These are phyloP conservation scores for Limnephilus lunatus DNA, from an alignment of 2,888 invertebrate genomes.

Conservation along the genomic window DNA sequence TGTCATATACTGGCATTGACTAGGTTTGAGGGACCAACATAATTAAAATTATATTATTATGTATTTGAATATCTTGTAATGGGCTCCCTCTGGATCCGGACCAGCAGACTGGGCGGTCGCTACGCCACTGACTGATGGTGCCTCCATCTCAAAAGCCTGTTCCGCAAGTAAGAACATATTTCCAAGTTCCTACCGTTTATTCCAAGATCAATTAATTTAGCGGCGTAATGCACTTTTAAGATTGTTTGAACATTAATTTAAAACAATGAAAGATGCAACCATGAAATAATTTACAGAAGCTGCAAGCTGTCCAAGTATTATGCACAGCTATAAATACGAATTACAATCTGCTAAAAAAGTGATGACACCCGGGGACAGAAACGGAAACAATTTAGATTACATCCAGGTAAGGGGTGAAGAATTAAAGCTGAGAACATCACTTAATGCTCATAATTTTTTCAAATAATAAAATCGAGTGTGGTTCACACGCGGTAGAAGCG, in stretches of 20 bases:
- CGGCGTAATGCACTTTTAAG: not conserved
- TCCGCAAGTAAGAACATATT: not conserved
- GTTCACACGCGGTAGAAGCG: too few relatives aligned
- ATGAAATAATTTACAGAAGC: constrained; percentile 22
- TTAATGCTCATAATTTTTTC: too few relatives aligned
- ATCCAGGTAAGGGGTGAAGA: too few relatives aligned
- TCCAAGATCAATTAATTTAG: not conserved
- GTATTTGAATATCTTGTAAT: not conserved
- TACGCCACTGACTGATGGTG: not conserved
- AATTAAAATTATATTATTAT: not conserved
- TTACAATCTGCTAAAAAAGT: not conserved
- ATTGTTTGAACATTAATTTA: not conserved
- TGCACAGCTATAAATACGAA: not conserved
- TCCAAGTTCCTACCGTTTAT: not conserved
- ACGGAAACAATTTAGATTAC: too few relatives aligned
- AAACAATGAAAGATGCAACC: not conserved
- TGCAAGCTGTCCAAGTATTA: constrained; percentile 24
- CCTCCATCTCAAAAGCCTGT: not conserved
- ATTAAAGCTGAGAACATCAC: too few relatives aligned
- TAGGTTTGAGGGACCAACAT: too few relatives aligned
- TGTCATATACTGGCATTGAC: too few relatives aligned
- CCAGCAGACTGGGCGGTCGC: not conserved
- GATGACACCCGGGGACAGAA: not conserved
- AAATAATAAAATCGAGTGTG: too few relatives aligned
- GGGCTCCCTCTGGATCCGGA: not conserved